phyloP scores from a whole-genome alignment of 1,140 invertebrate genomes.

The Brachionus angularis region DNA sequence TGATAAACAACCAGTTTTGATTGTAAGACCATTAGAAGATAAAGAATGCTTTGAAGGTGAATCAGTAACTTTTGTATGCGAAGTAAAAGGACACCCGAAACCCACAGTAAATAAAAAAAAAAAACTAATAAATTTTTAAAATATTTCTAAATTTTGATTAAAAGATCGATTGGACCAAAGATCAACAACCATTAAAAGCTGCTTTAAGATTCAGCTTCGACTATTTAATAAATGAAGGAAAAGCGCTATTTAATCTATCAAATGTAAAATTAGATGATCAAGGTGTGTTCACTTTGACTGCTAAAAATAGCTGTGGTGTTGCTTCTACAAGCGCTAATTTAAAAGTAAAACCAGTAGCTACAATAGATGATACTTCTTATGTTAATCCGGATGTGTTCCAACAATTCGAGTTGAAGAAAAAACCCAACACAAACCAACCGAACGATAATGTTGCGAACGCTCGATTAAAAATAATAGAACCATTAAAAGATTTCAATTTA shows the following conservation, averaged over 20 bases:
- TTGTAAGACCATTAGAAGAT: slow-evolving; percentile 36
- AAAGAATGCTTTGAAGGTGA: slow-evolving; percentile 48
- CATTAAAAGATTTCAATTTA: slow-evolving; percentile 26
- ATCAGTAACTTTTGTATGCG: slow-evolving; percentile 49
- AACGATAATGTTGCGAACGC: neutral
- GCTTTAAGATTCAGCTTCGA: neutral
- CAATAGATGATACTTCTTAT: slow-evolving; percentile 40
- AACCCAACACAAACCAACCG: neutral
- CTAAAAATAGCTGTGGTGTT: slow-evolving; percentile 88
- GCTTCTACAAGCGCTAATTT: slow-evolving; percentile 86
- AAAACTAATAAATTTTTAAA: neutral
- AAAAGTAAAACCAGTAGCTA: slow-evolving; percentile 47
- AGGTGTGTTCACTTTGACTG: slow-evolving; percentile 94
- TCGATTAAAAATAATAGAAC: slow-evolving; percentile 40
- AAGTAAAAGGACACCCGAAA: slow-evolving; percentile 52
- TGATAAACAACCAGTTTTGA: slow-evolving; percentile 41
- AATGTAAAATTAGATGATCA: slow-evolving; percentile 74
- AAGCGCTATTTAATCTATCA: slow-evolving; percentile 79
- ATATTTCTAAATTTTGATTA: no score
- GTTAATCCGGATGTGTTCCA: slow-evolving; percentile 37
- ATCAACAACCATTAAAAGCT: neutral
- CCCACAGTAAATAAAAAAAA: slow-evolving; percentile 51
- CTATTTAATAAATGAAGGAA: slow-evolving; percentile 65
- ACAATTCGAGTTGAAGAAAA: slow-evolving; percentile 41
- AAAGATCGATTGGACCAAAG: slow-evolving; percentile 32